A percentile compares a stretch with the other conserved stretches of the same genome.
phyloP scores from a whole-genome alignment of 2,888 invertebrate species.

The Xanthia togata region DNA sequence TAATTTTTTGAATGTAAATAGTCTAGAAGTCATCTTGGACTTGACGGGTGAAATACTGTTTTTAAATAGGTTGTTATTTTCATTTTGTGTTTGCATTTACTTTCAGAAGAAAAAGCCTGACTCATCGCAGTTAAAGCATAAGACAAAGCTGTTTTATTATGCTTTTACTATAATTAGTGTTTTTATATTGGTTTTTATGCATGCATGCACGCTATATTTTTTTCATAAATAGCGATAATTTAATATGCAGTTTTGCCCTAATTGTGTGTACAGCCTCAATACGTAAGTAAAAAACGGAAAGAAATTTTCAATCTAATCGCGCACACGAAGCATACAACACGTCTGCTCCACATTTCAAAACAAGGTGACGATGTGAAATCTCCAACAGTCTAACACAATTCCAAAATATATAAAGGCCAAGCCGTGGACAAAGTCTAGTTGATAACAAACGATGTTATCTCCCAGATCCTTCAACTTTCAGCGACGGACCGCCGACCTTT shows the following conservation, averaged over 20 bases:
- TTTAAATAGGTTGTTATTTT: constrained; percentile 27
- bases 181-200: not conserved
- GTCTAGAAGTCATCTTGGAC: constrained; percentile 8
- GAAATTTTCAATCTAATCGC: constrained; percentile 7
- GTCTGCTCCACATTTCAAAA: constrained; percentile 23
- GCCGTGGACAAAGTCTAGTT: constrained; percentile 53
- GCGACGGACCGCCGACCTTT: constrained; percentile 63
- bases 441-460: constrained; percentile 67
- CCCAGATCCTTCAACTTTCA: constrained; percentile 60
- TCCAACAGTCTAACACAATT: constrained; percentile 16
- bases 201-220: no score
- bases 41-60: constrained; percentile 21
- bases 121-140: not conserved
- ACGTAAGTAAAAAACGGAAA: not conserved
- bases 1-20: constrained; percentile 52
- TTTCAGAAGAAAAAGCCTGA: not conserved
- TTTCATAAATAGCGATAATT: not conserved
- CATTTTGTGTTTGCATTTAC: constrained; percentile 18
- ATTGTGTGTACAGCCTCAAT: not conserved
- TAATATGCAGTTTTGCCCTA: not conserved
- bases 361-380: constrained; percentile 29
- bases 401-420: constrained; percentile 42
- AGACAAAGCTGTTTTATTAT: no score
- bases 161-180: no score
- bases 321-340: not conserved